Percentiles rank a stretch among this genome's conserved stretches.
These are phyloP conservation scores for Hylomyscus alleni DNA, from an alignment of 2,797 vertebrate species.

Conservation along the genomic window DNA sequence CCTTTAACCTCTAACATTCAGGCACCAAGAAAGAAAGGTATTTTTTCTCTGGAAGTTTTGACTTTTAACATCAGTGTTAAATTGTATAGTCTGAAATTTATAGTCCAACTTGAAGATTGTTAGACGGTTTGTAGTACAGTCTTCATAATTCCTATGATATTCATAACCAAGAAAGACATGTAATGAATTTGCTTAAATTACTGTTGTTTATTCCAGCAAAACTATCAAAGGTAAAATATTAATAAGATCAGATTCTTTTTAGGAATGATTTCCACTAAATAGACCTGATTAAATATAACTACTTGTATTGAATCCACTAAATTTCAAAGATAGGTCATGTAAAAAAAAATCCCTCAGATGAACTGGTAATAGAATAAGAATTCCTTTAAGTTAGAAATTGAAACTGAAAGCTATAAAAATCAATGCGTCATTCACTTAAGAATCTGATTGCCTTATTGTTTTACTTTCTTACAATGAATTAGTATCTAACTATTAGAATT, in stretches of 20 bases:
- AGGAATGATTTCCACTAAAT: slow-evolving; percentile 29
- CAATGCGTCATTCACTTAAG: background rate
- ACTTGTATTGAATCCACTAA: background rate
- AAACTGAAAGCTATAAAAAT: background rate
- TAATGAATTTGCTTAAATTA: slow-evolving; percentile 19
- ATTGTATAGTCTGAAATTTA: slow-evolving; percentile 27
- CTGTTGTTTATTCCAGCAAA: background rate
- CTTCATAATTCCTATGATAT: background rate
- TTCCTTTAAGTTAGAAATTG: background rate
- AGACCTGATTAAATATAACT: background rate
- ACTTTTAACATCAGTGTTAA: slow-evolving; percentile 32
- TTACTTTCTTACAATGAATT: slow-evolving; percentile 13
- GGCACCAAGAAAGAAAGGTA: background rate
- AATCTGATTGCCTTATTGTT: background rate
- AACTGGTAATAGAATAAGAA: background rate
- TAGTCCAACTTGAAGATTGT: background rate
- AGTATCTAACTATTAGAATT: slow-evolving; percentile 26
- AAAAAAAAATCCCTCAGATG: background rate
- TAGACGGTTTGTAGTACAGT: background rate
- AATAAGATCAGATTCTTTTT: background rate
- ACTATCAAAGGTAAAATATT: background rate
- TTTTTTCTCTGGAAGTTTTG: background rate
- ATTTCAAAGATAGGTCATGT: background rate
- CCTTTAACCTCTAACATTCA: background rate
- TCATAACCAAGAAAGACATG: background rate